phyloP scores from a whole-genome alignment of 1,140 invertebrate genomes.

The Drosophila ogumai region DNA sequence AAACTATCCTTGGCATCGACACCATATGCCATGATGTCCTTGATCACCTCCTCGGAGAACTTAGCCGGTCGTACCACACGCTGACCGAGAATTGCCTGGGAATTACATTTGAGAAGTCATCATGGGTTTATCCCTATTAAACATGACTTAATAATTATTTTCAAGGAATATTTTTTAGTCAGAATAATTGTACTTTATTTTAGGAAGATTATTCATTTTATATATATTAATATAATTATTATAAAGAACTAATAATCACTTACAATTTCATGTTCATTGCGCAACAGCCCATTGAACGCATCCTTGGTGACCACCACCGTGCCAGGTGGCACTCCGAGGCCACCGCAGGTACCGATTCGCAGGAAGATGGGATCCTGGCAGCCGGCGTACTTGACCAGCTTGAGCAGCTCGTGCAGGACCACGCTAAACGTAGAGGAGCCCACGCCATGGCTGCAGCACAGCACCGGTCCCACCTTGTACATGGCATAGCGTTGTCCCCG shows the following conservation, averaged over 20 bases:
- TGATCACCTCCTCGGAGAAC: conserved; percentile 91
- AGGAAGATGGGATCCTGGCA: conserved; percentile 95
- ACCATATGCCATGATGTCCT: conserved; percentile 90
- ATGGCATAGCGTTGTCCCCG: conserved; percentile 93
- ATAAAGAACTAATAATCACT: conserved; percentile 53
- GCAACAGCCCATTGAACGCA: conserved; percentile 92
- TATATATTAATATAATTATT: too few species aligned
- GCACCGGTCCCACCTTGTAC: conserved; percentile 90
- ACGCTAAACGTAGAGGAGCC: conserved; percentile 96
- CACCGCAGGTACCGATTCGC: conserved; percentile 96
- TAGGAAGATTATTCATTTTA: not conserved
- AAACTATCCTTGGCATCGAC: conserved; percentile 89
- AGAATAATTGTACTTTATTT: not conserved
- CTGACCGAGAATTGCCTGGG: conserved; percentile 94
- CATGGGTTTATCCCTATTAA: not conserved
- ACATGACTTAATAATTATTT: too few species aligned
- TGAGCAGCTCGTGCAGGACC: conserved; percentile 95
- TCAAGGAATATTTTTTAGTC: not conserved
- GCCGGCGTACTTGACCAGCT: conserved; percentile 95
- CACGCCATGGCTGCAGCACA: conserved; percentile 92
- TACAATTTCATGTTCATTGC: conserved; percentile 89
- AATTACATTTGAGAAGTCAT: not conserved
- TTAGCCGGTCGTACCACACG: conserved; percentile 91
- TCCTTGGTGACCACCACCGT: conserved; percentile 95
- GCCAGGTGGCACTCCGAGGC: conserved; percentile 93